These are phyloP conservation scores for Indicator indicator DNA, from an alignment of 2,113 vertebrate genomes.

Conservation along the genomic window DNA sequence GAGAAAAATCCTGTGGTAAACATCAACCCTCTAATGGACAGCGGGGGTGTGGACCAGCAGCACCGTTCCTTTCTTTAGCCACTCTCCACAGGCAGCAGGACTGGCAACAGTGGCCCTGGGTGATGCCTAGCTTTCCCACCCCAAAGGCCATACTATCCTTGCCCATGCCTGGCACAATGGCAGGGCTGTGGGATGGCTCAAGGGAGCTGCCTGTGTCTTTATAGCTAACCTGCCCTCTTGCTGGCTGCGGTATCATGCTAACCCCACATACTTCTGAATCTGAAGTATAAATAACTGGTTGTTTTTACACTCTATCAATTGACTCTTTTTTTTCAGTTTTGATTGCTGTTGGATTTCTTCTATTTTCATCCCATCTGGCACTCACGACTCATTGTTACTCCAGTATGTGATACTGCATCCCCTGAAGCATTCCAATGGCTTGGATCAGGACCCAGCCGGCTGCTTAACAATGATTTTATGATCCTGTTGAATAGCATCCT, in stretches of 20 bases:
- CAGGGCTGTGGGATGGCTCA: not conserved
- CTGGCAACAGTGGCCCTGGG: rapidly evolving
- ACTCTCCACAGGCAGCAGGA: rapidly evolving
- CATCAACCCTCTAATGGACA: not conserved
- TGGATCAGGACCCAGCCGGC: not conserved
- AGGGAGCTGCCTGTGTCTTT: not conserved
- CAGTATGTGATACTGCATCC: not conserved
- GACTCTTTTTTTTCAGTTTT: not conserved
- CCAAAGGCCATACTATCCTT: not conserved
- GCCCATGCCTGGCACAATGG: rapidly evolving
- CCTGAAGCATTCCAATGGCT: slow-evolving; percentile 43
- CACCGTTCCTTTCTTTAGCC: not conserved
- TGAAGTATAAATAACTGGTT: not conserved
- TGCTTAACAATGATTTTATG: slow-evolving; percentile 30
- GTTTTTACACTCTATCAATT: not conserved
- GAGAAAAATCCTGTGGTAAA: not conserved
- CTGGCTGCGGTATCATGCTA: not conserved
- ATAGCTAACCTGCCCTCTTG: rapidly evolving
- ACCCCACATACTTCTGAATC: not conserved
- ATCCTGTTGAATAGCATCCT: slow-evolving; percentile 23
- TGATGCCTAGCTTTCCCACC: not conserved
- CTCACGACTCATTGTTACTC: not conserved
- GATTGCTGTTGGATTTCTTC: not conserved
- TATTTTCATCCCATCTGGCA: not conserved
- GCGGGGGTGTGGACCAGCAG: not conserved